Evolutionary conservation across 92 coral and sea anemone genomes (phyloP).

Genomic region (Paramuricea clavata): DNA sequence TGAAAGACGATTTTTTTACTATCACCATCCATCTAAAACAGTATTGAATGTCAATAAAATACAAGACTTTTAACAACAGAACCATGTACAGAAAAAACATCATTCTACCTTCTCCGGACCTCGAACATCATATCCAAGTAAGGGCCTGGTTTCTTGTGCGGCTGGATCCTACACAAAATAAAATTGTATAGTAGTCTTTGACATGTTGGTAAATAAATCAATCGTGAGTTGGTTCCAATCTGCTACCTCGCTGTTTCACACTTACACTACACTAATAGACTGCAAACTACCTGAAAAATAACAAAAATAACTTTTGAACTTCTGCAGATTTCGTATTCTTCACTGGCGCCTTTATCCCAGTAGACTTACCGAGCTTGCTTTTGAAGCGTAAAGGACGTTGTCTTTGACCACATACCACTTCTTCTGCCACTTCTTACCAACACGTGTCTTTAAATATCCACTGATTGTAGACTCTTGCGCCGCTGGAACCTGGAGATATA

Average conservation of each 20-base stretch:
- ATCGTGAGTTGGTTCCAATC: too few relatives aligned
- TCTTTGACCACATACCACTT: conserved; percentile 95
- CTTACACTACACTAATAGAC: too few relatives aligned
- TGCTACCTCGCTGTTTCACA: too few relatives aligned
- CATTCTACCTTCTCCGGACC: conserved; percentile 84
- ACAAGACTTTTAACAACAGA: too few relatives aligned
- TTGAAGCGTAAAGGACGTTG: conserved; percentile 90
- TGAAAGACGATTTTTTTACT: conserved; percentile 80
- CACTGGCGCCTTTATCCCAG: too few relatives aligned
- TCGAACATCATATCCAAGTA: conserved; percentile 81
- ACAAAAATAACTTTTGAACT: too few relatives aligned
- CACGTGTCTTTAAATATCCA: conserved; percentile 82
- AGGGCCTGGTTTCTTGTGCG: conserved; percentile 88
- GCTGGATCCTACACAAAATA: conserved; percentile 78
- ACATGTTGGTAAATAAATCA: not conserved
- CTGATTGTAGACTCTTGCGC: conserved; percentile 89
- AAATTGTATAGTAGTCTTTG: too few relatives aligned
- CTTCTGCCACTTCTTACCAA: conserved; percentile 84
- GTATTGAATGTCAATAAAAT: not conserved
- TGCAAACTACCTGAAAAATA: too few relatives aligned
- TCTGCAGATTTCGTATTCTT: too few relatives aligned
- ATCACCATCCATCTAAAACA: conserved; percentile 79
- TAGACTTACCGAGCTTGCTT: conserved; percentile 94
- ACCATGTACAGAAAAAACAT: too few relatives aligned
- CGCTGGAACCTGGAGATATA: conserved; percentile 79